Conservation (phyloP, 1,140 invertebrate genomes). For the Lepidurus packardi region DNA sequence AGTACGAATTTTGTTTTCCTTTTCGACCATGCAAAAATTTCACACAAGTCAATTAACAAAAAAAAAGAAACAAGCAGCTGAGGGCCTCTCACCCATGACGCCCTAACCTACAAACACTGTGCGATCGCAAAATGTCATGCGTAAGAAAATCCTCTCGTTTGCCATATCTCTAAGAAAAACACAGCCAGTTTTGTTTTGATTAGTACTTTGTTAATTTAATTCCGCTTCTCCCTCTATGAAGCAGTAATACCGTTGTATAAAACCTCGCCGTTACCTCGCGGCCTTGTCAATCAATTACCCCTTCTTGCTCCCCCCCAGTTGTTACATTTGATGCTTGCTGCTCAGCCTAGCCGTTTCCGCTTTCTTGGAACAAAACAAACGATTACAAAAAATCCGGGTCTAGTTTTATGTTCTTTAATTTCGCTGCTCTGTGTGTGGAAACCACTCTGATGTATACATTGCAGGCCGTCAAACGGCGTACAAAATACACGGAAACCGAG, state of each 20-base stretch:
- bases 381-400: not conserved
- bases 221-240: not conserved
- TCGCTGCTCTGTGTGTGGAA: conserved; percentile 12
- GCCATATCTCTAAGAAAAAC: conserved; percentile 3
- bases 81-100: conserved; percentile 11
- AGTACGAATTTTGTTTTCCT: not conserved
- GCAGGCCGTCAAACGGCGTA: conserved; percentile 10
- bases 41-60: not conserved
- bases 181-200: not conserved
- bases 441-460: conserved; percentile 19
- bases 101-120: not conserved
- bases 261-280: not conserved
- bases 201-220: not conserved
- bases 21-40: not conserved
- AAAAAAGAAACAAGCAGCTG: not conserved
- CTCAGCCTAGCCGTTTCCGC: conserved; percentile 8
- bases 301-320: no score
- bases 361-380: not conserved
- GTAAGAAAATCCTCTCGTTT: not conserved
- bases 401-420: conserved; percentile 12
- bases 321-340: not conserved
- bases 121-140: no score
- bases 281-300: no score
- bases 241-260: not conserved
- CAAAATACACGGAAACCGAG: conserved; percentile 1